Evolutionary conservation across 2,113 vertebrate species (phyloP), one percentile per base, ranked within the genome.

Genomic region (Coryphaenoides rupestris): DNA sequence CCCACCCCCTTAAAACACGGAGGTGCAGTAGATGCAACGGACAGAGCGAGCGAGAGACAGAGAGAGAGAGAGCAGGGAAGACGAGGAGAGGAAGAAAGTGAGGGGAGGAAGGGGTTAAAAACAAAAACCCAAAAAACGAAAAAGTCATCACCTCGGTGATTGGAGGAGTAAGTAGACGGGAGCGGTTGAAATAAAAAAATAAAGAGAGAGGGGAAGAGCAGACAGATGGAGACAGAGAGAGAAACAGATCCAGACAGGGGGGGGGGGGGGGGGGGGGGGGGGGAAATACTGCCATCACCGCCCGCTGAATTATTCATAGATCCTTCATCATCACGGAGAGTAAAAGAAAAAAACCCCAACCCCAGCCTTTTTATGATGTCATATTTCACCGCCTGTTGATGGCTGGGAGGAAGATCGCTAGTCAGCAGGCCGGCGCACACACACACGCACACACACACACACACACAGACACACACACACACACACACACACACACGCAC

Each of bases 291-390:
- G 46, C 72, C 52, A 54, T 68, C 60, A 53, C 64, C 63, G 19
- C 22, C 50, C 33, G 40, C 46, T 87, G 69, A 86, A 83, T 83
- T 71, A 86, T 84, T 82, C 78, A 85, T 62, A 70, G 63, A 21
- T 75, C 65, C 46, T 60, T 69, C 60, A 77, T 82, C 61, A 84
- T 85, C 60, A 45, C 75, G 82, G 82, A 81, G 81, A 49, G 63
- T 56, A 12, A 9, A 40, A 40, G 13, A 40, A 40, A 7, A 5
- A 9, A 40, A 40, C 9, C 33, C 33, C 33, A 12, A 40, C 33
- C 33, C 60, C 67, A 68, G 57, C 56, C 55, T 77, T 87, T n/a
- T 85, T 82, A 84, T 77, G 70, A 77, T 75, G 63, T 71, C 46
- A 66, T 82, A 79, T 80, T 79, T 87, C 75, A 82, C 14, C 65